Evolutionary conservation across 2,113 vertebrate genomes (phyloP), one percentile per base, ranked within the genome.

Genomic region (Dicaeum eximium): DNA sequence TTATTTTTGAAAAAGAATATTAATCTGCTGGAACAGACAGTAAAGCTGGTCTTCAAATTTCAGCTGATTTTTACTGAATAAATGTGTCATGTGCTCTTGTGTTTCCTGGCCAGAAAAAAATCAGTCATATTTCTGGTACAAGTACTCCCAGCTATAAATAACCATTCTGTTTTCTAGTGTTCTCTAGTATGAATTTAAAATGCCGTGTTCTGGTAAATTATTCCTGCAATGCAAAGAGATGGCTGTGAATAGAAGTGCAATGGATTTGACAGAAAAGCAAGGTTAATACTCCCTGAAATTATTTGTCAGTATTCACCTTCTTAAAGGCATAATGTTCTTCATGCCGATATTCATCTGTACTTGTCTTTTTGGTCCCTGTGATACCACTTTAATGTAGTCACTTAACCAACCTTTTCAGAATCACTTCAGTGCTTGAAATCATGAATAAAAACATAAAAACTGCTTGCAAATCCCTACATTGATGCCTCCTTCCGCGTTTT

Each of bases 91-190:
- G 17, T 93, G 94, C 37, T 65, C 12, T 50, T 64, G 38, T 87
- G 78, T 87, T 95, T 64, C 53, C 50, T 57, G 58, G 30, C 71
- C 44, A 85, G 80, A 86, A 91, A 78, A 92, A 83, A 74, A 61
- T 61, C 62, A 67, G 74, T 92, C 31, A 27, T 85, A 87, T 93
- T 95, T 96, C 54, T 92, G 66, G 87, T 95, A 88, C 54, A 92
- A 95, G 58, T 90, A 92, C 75, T 85, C 57, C 51, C 27, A 82
- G 70, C 86, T 95, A 91, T 91, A 95, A 96, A 96, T 95, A 95
- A 79, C 48, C 79, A 31, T 85, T 87, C 74, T 88, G 70, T 90
- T 97, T 95, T 97, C 66, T 85, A 48, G n/a, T 91, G 66, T 89
- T 92, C 81, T 92, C 45, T 84, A 62, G 40, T 70, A 50, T 0